Base-by-base conservation (phyloP, 2,888 invertebrate species). In the Orthosia incerta region DNA sequence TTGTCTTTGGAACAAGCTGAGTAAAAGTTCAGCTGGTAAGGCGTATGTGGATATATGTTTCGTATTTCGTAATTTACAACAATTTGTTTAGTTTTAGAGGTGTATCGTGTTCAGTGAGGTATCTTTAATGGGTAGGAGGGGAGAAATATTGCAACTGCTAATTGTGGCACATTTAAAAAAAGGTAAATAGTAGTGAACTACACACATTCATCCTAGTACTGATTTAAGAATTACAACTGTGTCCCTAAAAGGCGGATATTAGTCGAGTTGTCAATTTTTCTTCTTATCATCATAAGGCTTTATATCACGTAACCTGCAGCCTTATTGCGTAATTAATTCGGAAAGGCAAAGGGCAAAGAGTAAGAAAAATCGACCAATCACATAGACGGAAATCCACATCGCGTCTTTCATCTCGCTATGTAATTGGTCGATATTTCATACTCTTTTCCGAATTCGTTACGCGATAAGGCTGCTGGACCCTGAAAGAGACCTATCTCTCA, bases 21-120 rank as follows among this genome's bases (percentile, higher is more conserved):
- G 75, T 61, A 75, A 72, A 55, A 76, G 53, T 59, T 62, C 48
- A 73, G 45, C 11, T 9, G 11, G 46, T 75, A 64, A 48, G 48
- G n/a, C 20, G 20, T 46, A n/a, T 67, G 18, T 67, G 48, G 15
- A 50, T 61, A 61, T 18, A 16, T 56, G 46, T 70, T 62, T n/a
- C 15, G 61, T 39, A 59, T 53, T 59, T 53, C 1, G 50, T 60
- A 51, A 72, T 64, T 72, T 23, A 26, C 13, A 57, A 23, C 16
- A 50, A 60, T 31, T 18, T 31, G n/a, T 68, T 60, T 55, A 2
- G 26, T 18, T 16, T 48, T 55, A 48, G 26, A 51, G 13, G 7
- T 31, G 11, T 16, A 18, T 61, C 18, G 0, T 55, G 7, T 51
- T 55, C 9, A 39, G 39, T 9, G 39, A 39, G 7, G 39, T 39